Conservation (phyloP, 2,113 vertebrate species). For the Mandrillus leucophaeus region DNA sequence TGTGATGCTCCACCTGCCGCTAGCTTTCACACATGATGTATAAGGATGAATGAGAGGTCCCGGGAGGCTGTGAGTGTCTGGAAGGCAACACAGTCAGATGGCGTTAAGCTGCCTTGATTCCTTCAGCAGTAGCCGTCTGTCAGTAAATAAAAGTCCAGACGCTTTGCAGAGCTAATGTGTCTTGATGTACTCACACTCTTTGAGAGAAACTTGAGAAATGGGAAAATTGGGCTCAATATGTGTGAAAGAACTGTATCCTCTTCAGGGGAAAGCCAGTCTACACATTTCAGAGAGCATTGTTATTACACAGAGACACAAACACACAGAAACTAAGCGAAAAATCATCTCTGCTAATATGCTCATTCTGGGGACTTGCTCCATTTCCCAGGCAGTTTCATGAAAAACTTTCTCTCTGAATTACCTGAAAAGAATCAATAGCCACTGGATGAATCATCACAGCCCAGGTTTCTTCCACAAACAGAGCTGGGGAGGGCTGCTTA, state of each 20-base stretch:
- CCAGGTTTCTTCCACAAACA: neutral
- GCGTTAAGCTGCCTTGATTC: neutral
- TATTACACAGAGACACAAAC: neutral
- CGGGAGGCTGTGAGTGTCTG: neutral
- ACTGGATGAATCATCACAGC: conserved; percentile 30
- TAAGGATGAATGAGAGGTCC: neutral
- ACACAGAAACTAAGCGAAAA: conserved; percentile 37
- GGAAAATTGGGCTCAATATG: neutral
- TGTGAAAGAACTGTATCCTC: conserved; percentile 6
- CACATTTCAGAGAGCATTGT: neutral
- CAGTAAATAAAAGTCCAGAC: neutral
- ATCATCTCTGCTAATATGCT: neutral
- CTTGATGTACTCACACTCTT: neutral
- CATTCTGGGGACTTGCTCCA: neutral
- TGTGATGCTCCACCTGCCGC: neutral
- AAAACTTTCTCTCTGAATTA: conserved; percentile 57
- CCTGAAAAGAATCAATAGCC: conserved; percentile 53
- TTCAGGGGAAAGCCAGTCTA: neutral
- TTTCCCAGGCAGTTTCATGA: conserved; percentile 57
- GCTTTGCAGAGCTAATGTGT: neutral
- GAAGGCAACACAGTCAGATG: neutral
- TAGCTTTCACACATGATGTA: neutral
- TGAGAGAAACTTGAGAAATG: conserved; percentile 32
- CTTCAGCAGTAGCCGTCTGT: neutral
- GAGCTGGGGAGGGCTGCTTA: accelerated